Conservation (phyloP, 2,113 vertebrate genomes). For the Podarcis raffonei region DNA sequence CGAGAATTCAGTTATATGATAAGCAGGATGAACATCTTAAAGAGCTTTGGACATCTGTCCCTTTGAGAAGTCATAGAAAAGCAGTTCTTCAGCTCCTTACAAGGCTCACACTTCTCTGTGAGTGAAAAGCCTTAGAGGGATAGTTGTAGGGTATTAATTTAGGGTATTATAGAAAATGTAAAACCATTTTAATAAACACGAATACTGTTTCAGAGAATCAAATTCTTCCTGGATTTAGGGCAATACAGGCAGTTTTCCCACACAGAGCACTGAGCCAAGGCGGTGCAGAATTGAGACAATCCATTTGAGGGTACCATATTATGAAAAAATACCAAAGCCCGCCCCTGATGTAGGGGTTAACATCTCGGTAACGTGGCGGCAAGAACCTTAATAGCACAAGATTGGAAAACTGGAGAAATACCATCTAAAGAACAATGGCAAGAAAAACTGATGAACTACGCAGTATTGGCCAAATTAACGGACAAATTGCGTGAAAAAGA, state of each 20-base stretch:
- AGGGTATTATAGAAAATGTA: background rate
- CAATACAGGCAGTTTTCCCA: no score
- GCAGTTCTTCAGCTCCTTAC: background rate
- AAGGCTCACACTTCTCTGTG: slow-evolving; percentile 56
- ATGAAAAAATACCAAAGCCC: background rate
- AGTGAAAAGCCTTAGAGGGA: slow-evolving; percentile 52
- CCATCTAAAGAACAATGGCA: no score
- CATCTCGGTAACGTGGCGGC: background rate
- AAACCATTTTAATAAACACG: background rate
- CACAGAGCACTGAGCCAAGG: no score
- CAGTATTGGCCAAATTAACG: no score
- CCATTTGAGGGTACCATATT: no score
- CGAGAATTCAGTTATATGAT: background rate
- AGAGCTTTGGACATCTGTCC: slow-evolving; percentile 37
- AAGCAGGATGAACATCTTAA: background rate
- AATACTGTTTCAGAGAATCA: no score
- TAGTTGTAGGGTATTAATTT: background rate
- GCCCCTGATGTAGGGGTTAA: background rate
- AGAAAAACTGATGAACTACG: no score
- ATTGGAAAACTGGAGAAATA: no score
- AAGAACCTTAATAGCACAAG: no score
- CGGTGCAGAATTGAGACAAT: no score
- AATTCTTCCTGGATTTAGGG: no score
- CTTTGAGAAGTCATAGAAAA: slow-evolving; percentile 55
- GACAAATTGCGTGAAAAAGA: no score